Evolutionary conservation across 2,113 vertebrate species (phyloP).

Genomic region (Colistium nudipinnis): DNA sequence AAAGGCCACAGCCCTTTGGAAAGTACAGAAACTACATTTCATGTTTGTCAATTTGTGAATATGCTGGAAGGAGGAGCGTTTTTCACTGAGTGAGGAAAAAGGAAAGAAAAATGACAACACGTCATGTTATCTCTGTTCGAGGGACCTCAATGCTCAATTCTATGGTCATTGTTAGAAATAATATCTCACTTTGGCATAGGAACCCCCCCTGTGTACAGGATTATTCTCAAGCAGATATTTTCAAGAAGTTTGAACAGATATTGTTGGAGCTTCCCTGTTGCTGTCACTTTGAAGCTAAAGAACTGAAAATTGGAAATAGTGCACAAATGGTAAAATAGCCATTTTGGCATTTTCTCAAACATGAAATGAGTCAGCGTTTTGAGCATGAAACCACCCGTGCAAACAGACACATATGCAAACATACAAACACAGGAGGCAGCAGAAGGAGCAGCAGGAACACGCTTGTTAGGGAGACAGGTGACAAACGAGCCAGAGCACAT

Average conservation of each 20-base stretch:
- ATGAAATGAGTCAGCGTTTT: constrained; percentile 22
- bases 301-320: background rate
- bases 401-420: constrained; percentile 2
- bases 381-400: constrained; percentile 18
- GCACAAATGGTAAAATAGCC: constrained; percentile 2
- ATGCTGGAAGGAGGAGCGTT: background rate
- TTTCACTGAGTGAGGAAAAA: background rate
- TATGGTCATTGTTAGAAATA: too few relatives aligned
- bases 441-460: constrained; percentile 52
- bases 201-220: constrained; percentile 14
- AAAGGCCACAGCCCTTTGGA: constrained; percentile 16
- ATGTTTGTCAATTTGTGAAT: constrained; percentile 16
- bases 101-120: background rate
- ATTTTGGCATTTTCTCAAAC: constrained; percentile 12
- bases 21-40: constrained; percentile 17
- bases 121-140: background rate
- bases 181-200: constrained; percentile 10
- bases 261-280: background rate
- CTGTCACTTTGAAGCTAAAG: background rate
- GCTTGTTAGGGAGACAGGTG: constrained; percentile 73
- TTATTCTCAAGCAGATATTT: constrained; percentile 17
- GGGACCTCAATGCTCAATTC: background rate
- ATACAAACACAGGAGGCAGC: constrained; percentile 5
- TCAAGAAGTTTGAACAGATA: too few relatives aligned
- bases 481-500: constrained; percentile 67